These are phyloP conservation scores for Papilio aristodemus DNA, from an alignment of 1,140 invertebrate species.

Conservation along the genomic window DNA sequence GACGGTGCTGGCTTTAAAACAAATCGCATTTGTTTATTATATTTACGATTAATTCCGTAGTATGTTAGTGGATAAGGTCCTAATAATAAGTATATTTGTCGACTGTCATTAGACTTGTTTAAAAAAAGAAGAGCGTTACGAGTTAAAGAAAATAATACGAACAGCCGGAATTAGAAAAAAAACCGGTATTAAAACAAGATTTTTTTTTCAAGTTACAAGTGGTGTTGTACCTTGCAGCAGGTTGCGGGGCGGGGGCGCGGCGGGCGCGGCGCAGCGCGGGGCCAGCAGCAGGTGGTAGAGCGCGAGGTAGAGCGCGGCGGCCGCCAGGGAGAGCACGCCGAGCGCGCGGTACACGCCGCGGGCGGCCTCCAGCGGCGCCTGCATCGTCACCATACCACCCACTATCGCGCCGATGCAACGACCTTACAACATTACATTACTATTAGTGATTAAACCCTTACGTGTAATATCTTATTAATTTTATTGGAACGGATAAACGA, in stretches of 20 bases:
- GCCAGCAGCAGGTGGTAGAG: conserved; percentile 87
- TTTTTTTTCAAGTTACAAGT: too few species aligned
- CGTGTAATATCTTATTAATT: too few species aligned
- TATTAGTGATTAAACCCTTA: not conserved
- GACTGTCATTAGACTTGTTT: too few species aligned
- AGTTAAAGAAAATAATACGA: too few species aligned
- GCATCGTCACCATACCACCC: conserved; percentile 79
- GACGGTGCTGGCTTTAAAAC: conserved; percentile 68
- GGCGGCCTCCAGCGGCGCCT: conserved; percentile 50
- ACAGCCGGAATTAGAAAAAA: too few species aligned
- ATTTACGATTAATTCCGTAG: too few species aligned
- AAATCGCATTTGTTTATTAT: conserved; percentile 35
- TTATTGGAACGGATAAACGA: not conserved
- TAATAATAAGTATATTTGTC: too few species aligned
- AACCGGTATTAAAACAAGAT: too few species aligned
- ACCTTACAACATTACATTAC: conserved; percentile 66
- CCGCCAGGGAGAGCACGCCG: conserved; percentile 82
- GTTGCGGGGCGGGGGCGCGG: conserved; percentile 80
- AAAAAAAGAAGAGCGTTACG: too few species aligned
- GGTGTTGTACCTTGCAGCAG: conserved; percentile 70
- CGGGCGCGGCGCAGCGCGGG: conserved; percentile 84
- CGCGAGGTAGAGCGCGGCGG: conserved; percentile 84
- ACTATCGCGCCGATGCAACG: conserved; percentile 84
- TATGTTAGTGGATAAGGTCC: too few species aligned
- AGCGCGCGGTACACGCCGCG: conserved; percentile 81